phyloP scores from a whole-genome alignment of 2,888 invertebrate species.

The Phaonia tiefii region DNA sequence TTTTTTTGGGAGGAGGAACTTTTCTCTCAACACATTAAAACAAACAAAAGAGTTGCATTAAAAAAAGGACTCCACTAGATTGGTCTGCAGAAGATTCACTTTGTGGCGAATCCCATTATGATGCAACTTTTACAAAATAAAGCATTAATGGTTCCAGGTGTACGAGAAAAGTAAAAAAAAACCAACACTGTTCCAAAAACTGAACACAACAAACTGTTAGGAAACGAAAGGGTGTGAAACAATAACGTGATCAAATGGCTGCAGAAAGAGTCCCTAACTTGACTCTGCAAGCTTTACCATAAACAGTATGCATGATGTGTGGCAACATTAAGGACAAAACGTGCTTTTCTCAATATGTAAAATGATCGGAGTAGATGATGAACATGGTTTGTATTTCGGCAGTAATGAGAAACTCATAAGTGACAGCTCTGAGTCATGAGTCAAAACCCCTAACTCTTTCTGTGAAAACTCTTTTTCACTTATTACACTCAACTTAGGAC shows the following conservation, averaged over 20 bases:
- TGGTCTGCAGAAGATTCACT: too few species aligned
- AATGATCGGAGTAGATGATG: background rate
- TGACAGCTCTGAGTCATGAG: too few species aligned
- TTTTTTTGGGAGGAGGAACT: constrained; percentile 34
- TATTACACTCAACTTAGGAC: too few species aligned
- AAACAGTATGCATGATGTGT: background rate
- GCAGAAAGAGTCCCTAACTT: too few species aligned
- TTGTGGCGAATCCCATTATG: constrained; percentile 4
- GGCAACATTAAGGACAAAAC: background rate
- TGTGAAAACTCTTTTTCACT: too few species aligned
- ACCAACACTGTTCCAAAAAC: background rate
- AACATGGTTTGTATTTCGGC: too few species aligned
- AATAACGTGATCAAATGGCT: constrained; percentile 3
- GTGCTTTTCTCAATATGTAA: constrained; percentile 19
- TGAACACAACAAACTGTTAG: background rate
- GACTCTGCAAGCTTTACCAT: background rate
- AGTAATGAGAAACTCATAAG: too few species aligned
- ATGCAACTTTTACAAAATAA: constrained; percentile 16
- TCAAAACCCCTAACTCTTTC: too few species aligned
- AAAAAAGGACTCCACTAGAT: constrained; percentile 36
- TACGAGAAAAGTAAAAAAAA: constrained; percentile 17
- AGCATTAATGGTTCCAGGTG: constrained; percentile 20
- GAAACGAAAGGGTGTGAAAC: background rate
- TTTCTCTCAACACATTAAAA: constrained; percentile 40
- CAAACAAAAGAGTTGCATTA: constrained; percentile 51